phyloP scores from a whole-genome alignment of 2,113 vertebrate species.

The Phasianus colchicus region DNA sequence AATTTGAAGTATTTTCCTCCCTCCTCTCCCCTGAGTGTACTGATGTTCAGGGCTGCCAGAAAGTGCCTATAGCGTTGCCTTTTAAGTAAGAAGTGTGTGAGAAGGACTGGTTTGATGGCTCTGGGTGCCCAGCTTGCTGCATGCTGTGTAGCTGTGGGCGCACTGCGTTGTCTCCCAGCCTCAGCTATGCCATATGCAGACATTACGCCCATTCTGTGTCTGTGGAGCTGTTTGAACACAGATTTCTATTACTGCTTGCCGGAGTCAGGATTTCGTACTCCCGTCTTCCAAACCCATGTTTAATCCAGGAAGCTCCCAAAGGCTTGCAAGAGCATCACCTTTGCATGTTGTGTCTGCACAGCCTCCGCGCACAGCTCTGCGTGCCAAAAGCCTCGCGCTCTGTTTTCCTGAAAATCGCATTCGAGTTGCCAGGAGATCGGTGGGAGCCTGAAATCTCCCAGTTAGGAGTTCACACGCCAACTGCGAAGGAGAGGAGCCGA shows the following conservation, averaged over 20 bases:
- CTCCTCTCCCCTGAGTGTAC: conserved; percentile 14
- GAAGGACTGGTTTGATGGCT: background rate
- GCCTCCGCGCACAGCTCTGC: background rate
- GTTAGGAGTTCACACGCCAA: conserved; percentile 64
- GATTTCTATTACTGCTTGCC: conserved; percentile 42
- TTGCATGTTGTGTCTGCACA: conserved; percentile 68
- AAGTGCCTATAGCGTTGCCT: conserved; percentile 29
- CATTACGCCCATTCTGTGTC: conserved; percentile 13
- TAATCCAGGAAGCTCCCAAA: conserved; percentile 45
- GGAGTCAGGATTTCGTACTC: conserved; percentile 30
- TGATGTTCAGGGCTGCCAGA: conserved; percentile 18
- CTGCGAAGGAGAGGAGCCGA: conserved; percentile 54
- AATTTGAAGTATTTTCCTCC: conserved; percentile 53
- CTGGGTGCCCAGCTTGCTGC: conserved; percentile 29
- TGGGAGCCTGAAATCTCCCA: conserved; percentile 62
- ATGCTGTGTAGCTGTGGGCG: background rate
- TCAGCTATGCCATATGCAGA: conserved; percentile 34
- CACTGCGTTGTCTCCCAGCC: background rate
- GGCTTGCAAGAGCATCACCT: conserved; percentile 63
- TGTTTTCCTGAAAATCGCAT: conserved; percentile 65
- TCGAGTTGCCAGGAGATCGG: conserved; percentile 47
- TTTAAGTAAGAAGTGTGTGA: conserved; percentile 39
- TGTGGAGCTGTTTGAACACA: conserved; percentile 15
- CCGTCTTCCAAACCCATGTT: conserved; percentile 4
- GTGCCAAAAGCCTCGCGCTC: conserved; percentile 56